Base-by-base conservation (phyloP, 1,140 invertebrate species). In the Bombus waltoni region DNA sequence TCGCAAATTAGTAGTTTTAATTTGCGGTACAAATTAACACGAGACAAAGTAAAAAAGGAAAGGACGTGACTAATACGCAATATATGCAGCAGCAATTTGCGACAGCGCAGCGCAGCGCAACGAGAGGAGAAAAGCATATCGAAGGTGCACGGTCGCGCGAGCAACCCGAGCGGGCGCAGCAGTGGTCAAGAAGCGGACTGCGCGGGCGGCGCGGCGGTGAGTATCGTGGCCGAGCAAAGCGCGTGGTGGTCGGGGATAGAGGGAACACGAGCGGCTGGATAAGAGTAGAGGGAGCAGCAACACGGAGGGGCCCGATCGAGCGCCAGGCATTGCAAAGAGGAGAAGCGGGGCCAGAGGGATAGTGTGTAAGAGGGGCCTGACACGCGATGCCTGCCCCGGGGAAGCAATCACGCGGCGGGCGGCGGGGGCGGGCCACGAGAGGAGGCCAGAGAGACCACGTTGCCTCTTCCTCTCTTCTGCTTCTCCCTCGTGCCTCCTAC, bases 361-460 rank as follows among this genome's bases (percentile, higher is more conserved):
- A 77, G 90, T 86, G 91, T 90, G 92, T 92, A 93, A 94, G 94
- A 93, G 94, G 93, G 94, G 93, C 91, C 94, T 94, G 94, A 95
- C 94, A 95, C 94, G 94, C 94, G 94, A 95, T 95, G 94, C 94
- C 89, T 91, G 94, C 93, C 94, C 89, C 92, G 91, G 89, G 94
- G 94, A 93, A 93, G 94, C 92, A 94, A 94, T 94, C 94, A 94
- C 89, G 92, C 89, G 92, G 92, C 90, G 93, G 93, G 91, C 91
- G 93, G 94, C 93, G 94, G 93, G 94, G 94, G 94, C 92, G 94
- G 93, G 89, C 89, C 83, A 66, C 82, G 76, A 88, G 88, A 91
- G 91, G 88, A 88, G 88, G 66, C 81, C 73, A 13, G 28, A 71
- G 66, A 79, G 71, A 90, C 79, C 83, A 81, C 73, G 85, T 81